Evolutionary conservation across 2,888 invertebrate genomes (phyloP).

Genomic region (Biston betularia): DNA sequence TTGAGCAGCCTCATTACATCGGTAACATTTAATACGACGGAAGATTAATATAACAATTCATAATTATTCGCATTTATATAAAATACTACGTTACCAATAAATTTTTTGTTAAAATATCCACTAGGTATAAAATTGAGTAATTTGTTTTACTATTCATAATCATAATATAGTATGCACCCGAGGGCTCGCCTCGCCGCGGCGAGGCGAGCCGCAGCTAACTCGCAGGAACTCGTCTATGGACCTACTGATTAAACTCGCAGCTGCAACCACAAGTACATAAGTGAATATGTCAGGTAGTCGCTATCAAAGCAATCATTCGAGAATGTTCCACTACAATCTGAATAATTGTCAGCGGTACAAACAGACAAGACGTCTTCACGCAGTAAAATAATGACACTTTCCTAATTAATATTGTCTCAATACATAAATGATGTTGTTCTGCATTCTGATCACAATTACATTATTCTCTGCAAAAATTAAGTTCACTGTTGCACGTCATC

Average conservation of each 20-base stretch:
- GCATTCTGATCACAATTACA: background rate
- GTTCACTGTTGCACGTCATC: too few relatives aligned
- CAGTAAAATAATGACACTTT: background rate
- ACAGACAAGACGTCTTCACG: background rate
- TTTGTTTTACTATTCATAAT: background rate
- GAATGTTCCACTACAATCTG: background rate
- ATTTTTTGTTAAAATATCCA: background rate
- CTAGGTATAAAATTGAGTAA: constrained; percentile 20
- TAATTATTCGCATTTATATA: constrained; percentile 3
- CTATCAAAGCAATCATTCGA: background rate
- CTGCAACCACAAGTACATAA: too few relatives aligned
- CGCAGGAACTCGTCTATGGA: too few relatives aligned
- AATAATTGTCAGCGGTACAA: background rate
- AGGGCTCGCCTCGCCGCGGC: too few relatives aligned
- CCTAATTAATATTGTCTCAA: constrained; percentile 19
- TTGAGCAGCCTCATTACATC: constrained; percentile 16
- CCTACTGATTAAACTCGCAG: too few relatives aligned
- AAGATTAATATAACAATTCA: constrained; percentile 13
- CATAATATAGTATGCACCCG: too few relatives aligned
- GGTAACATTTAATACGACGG: constrained; percentile 12
- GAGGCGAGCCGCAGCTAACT: too few relatives aligned
- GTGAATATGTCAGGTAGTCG: too few relatives aligned
- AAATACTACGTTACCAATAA: background rate
- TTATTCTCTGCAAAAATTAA: too few relatives aligned
- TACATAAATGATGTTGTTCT: background rate